phyloP scores from a whole-genome alignment of 2,113 vertebrate species.

The Delphinus delphis region DNA sequence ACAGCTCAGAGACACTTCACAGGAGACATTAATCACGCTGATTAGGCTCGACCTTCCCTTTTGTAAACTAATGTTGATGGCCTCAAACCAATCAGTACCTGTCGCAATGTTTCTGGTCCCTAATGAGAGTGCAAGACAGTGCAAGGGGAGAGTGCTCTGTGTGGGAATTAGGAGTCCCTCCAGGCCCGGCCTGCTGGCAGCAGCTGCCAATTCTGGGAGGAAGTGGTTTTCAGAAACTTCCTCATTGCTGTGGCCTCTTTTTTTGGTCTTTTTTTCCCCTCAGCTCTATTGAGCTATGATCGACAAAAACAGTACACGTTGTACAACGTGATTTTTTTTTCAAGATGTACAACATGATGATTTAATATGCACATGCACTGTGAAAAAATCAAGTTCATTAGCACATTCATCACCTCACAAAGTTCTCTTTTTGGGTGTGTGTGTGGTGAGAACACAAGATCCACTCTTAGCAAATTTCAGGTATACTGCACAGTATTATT shows the following conservation, averaged over 20 bases:
- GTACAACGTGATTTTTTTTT: not conserved
- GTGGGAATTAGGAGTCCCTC: not conserved
- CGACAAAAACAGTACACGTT: not conserved
- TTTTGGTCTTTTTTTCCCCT: not conserved
- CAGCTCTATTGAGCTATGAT: not conserved
- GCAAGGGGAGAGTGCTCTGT: not conserved
- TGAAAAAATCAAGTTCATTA: not conserved
- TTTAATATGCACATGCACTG: not conserved
- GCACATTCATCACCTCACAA: not conserved
- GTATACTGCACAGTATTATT: not conserved
- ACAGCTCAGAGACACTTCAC: not conserved
- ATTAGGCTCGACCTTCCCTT: constrained; percentile 54
- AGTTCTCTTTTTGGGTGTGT: not conserved
- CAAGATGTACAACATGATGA: not conserved
- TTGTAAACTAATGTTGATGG: constrained; percentile 43
- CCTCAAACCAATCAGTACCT: constrained; percentile 52
- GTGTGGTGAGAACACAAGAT: not conserved
- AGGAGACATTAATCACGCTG: constrained; percentile 43
- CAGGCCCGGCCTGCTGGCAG: not conserved
- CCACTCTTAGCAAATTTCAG: not conserved
- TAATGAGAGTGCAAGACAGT: not conserved
- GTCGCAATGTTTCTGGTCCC: constrained; percentile 22
- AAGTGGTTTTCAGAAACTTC: not conserved
- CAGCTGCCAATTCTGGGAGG: not conserved
- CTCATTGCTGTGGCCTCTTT: not conserved